Percentiles rank a stretch among this genome's conserved stretches.
Conservation (phyloP, 2,113 vertebrate species). For the Thermophis baileyi region DNA sequence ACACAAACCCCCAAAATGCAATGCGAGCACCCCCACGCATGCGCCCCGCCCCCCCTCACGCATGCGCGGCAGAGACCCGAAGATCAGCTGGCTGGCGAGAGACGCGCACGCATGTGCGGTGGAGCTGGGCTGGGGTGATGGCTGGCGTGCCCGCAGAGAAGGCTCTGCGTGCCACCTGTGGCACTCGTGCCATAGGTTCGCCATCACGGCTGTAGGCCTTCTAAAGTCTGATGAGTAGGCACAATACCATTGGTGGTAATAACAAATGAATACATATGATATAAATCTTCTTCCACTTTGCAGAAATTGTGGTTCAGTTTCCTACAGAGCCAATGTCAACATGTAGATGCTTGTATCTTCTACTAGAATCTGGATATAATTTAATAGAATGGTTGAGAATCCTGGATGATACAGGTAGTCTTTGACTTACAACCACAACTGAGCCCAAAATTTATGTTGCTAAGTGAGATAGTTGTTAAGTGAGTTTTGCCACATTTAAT, state of each 20-base stretch:
- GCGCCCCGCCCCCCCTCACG: no score
- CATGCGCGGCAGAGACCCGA: no score
- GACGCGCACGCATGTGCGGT: no score
- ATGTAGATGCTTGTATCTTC: no score
- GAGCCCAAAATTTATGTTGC: not conserved
- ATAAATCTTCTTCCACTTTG: not conserved
- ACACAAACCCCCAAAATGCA: no score
- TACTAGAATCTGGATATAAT: not conserved
- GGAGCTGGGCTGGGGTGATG: no score
- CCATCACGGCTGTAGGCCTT: no score
- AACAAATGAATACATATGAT: not conserved
- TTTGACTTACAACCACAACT: not conserved
- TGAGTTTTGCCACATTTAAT: not conserved
- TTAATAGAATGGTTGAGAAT: not conserved
- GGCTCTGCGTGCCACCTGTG: no score
- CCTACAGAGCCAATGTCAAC: not conserved
- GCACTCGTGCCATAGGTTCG: no score
- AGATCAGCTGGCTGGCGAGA: no score
- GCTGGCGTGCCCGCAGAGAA: no score
- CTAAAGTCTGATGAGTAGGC: not conserved
- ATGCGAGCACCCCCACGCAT: no score
- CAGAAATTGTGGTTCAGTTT: not conserved
- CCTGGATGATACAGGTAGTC: not conserved
- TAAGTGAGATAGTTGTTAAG: not conserved
- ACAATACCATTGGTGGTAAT: not conserved